Base-by-base conservation (phyloP, 2,888 invertebrate genomes). In the Aspidapion aeneum region DNA sequence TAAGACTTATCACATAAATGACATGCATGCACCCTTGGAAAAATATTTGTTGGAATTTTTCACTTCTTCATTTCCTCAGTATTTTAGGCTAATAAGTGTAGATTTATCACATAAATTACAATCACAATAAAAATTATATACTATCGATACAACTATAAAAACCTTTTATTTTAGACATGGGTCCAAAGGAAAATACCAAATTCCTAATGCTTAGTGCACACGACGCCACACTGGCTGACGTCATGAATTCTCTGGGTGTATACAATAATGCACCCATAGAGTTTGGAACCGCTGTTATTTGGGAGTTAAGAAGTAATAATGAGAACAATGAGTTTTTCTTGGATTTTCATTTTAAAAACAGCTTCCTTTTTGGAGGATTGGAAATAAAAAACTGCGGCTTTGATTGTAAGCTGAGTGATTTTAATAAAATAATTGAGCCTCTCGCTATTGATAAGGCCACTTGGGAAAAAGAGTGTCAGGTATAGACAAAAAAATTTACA, bases 141-240 rank as follows among this genome's bases (percentile, higher is more conserved):
- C n/a, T n/a, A n/a, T n/a, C n/a, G n/a, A n/a, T n/a, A n/a, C n/a
- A n/a, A n/a, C n/a, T n/a, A n/a, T n/a, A n/a, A n/a, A n/a, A n/a
- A n/a, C n/a, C n/a, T n/a, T n/a, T n/a, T n/a, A n/a, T 52, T 52
- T 19, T 5, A 52, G 18, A n/a, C 17, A 19, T 52, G 52, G 52
- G n/a, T 9, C 3, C 18, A 19, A 19, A 19, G 18, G 7, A 52
- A 52, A 19, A 19, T 19, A 52, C 62, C 9, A 70, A 68, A 64
- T 68, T 69, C 21, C 59, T 69, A 16, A 69, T 68, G 66, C 54
- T 70, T 71, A 90, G 90, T 70, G 91, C 83, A 0, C 94, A 94
- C 73, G 94, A 94, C 74, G 83, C 87, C 1, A 93, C 90, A 0
- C 77, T 94, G 12, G 88, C 87, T 0, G 87, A 84, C 71, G 69